A percentile compares a stretch with the other conserved stretches of the same genome.
phyloP scores from a whole-genome alignment of 2,888 invertebrate species.

The Strigamia maritima region DNA sequence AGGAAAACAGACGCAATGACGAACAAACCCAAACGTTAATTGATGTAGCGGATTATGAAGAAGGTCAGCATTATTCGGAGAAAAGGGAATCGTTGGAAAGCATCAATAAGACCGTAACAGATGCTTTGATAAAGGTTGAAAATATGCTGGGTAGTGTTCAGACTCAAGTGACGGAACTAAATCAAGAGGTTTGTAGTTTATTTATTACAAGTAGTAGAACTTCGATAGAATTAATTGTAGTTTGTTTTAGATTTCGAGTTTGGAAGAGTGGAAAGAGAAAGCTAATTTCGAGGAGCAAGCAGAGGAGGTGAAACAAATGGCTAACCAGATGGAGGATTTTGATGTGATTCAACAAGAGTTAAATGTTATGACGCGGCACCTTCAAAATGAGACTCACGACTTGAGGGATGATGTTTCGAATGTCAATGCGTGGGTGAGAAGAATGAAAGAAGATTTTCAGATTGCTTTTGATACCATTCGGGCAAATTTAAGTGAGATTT shows the following conservation, averaged over 20 bases:
- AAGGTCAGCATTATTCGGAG: background rate
- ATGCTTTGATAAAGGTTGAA: background rate
- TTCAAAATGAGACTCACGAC: background rate
- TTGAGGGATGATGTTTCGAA: background rate
- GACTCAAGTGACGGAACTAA: background rate
- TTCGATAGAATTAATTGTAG: background rate
- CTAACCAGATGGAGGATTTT: background rate
- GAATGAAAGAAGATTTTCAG: background rate
- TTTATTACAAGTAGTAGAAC: background rate
- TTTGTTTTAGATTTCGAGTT: background rate
- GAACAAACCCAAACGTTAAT: background rate
- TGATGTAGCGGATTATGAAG: background rate
- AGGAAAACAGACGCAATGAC: background rate
- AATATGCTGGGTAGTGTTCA: background rate
- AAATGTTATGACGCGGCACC: background rate
- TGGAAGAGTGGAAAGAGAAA: background rate
- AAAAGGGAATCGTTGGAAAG: background rate
- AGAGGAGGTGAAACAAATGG: background rate
- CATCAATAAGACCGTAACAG: background rate
- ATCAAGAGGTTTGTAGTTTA: background rate
- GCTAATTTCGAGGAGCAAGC: background rate
- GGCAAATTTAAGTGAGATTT: background rate
- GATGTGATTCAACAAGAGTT: background rate
- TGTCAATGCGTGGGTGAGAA: background rate
- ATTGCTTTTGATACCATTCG: background rate